Base-by-base conservation (phyloP, 64 coral and sea anemone species). In the Montipora cactus region DNA sequence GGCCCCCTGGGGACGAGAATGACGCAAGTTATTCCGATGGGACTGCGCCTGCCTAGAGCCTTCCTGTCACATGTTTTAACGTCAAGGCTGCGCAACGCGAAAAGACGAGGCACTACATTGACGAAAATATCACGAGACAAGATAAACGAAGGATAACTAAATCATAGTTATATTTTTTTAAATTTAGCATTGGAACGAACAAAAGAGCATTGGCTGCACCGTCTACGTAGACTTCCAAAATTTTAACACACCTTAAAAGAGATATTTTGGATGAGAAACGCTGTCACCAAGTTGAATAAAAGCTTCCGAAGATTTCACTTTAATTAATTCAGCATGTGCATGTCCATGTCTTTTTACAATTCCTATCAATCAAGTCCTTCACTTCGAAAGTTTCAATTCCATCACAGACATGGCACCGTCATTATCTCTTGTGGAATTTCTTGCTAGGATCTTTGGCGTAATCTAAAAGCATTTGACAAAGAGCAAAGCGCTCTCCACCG, bases 371-470 rank as follows among this genome's bases (percentile, higher is more conserved):
- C 5, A 15, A 84, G 59, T 67, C 44, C n/a, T 49, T 3, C 62
- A 21, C 8, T 22, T 22, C 20, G 2, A 64, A 86, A 71, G 16
- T 19, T 71, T 71, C 21, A 8, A 86, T 72, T 66, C 21, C 5
- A 47, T 23, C 48, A 21, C 18, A 72, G 66, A 1, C 46, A 19
- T 67, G 15, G 47, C 58, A 83, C 5, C 9, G 7, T 82, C 46
- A 86, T 86, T 89, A 99, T 94, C 87, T 96, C 84, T 96, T 99
- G 95, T 99, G 98, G 75, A 99, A 99, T 85, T 99, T 99, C 90
- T 99, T 99, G 78, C 83, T 94, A 44, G 95, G 76, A 66, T 99
- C 98, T 81, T 99, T 99, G 18, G 98, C 98, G 20, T 95, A 94
- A 89, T 99, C 98, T 53, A 96, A 77, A 59, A 99, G 80, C 84